Percentiles rank a stretch among this genome's conserved stretches.
phyloP scores from a whole-genome alignment of 2,797 vertebrate species.

The Pelobates cultripes region DNA sequence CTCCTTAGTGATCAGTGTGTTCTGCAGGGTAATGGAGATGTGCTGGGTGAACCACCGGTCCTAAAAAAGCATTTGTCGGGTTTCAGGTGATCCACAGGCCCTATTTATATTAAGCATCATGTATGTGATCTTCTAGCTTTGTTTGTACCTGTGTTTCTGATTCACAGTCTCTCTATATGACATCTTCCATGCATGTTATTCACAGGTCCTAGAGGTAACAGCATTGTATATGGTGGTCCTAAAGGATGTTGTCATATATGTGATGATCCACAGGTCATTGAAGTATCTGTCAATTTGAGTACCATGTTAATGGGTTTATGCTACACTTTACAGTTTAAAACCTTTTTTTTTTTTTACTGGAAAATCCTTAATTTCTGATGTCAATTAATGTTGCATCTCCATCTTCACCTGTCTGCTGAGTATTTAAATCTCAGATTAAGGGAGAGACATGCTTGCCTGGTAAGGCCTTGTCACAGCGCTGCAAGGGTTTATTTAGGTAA shows the following conservation, averaged over 20 bases:
- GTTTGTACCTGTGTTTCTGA: too few species aligned
- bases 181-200: too few species aligned
- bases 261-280: slow-evolving; percentile 3
- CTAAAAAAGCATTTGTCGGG: background rate
- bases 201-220: too few species aligned
- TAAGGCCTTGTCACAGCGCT: background rate
- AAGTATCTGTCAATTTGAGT: background rate
- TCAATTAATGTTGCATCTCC: background rate
- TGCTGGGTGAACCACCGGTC: background rate
- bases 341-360: background rate
- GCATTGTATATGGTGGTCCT: too few species aligned
- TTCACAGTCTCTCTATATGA: too few species aligned
- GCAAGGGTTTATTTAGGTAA: background rate
- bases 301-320: too few species aligned
- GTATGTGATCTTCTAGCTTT: too few species aligned
- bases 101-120: too few species aligned
- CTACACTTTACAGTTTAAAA: too few species aligned
- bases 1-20: background rate
- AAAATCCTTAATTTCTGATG: background rate
- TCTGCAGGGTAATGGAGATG: background rate
- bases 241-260: background rate
- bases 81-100: background rate
- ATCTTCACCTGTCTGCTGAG: background rate
- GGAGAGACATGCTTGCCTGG: background rate
- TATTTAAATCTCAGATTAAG: background rate